Base-by-base conservation (phyloP, 2,113 vertebrate genomes). In the Epinephelus fuscoguttatus region DNA sequence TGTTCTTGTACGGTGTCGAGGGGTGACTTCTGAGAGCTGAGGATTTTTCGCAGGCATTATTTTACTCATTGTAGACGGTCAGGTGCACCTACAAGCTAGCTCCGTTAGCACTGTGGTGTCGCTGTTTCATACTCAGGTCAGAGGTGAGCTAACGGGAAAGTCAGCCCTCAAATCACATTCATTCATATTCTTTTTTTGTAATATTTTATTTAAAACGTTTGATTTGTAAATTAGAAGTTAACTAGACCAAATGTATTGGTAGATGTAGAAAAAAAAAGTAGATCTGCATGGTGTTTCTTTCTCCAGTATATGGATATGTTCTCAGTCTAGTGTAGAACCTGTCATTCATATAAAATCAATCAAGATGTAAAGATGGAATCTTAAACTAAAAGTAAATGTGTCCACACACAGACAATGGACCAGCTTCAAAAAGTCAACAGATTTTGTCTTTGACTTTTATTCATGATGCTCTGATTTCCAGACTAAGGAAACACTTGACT, bases 91-190 rank as follows among this genome's bases (percentile, higher is more conserved):
- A 18, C 2, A 49, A 50, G 89, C 84, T 87, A 89, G 49, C 60
- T 14, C 40, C 3, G 52, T 81, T 91, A 92, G 90, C 88, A 76
- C 12, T 6, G 68, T 30, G 60, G 62, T 23, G 86, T 85, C 70
- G 73, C 61, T 75, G 63, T 87, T 83, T 81, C 40, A 11, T 52
- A 21, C 30, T 23, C 2, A 5, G 42, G 62, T 62, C n/a, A 12
- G 13, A 45, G 30, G 21, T 33, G 6, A 55, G 7, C 13, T 55
- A 13, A 71, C 64, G 49, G 4, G 7, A 52, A 64, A 60, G 30
- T 56, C 3, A 8, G 68, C 7, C 5, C 3, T n/a, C 61, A 45
- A 19, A 5, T n/a, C 9, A 17, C 3, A 2, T 18, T 27, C 2
- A 57, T 30, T 47, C 0, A 52, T 55, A 33, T 40, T 55, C 6